A percentile compares a stretch with the other conserved stretches of the same genome.
phyloP scores from a whole-genome alignment of 2,797 vertebrate species.

The Cuniculus paca region DNA sequence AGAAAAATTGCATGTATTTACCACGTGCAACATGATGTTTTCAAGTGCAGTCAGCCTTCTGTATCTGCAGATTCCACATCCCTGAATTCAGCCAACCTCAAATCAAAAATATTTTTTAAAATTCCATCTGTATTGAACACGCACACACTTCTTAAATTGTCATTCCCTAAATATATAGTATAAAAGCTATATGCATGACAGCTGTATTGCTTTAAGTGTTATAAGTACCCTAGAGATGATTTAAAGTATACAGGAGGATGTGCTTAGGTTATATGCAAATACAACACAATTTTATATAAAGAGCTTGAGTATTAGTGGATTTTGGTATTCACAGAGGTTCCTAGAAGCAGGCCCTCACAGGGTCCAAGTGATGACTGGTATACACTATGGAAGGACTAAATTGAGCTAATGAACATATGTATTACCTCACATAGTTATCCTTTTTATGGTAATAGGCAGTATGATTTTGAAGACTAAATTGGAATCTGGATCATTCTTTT shows the following conservation, averaged over 20 bases:
- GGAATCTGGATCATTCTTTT: constrained; percentile 46
- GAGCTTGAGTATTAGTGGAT: background rate
- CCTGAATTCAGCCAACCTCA: background rate
- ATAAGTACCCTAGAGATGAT: background rate
- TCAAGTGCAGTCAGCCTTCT: background rate
- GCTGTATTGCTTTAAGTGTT: background rate
- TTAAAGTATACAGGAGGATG: background rate
- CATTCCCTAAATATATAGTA: background rate
- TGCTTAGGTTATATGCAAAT: background rate
- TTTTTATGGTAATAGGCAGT: background rate
- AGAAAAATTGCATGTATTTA: constrained; percentile 12
- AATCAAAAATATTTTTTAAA: background rate
- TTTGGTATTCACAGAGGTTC: background rate
- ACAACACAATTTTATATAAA: background rate
- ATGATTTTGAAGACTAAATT: constrained; percentile 15
- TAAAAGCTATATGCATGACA: background rate
- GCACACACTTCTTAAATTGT: background rate
- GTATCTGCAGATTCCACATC: background rate
- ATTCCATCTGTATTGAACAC: background rate
- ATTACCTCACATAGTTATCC: background rate
- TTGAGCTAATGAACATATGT: background rate
- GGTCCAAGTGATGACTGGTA: background rate
- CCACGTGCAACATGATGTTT: background rate
- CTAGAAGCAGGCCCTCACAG: background rate
- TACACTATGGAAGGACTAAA: background rate